Conservation (phyloP, 2,797 vertebrate genomes). For the Aeoliscus strigatus region DNA sequence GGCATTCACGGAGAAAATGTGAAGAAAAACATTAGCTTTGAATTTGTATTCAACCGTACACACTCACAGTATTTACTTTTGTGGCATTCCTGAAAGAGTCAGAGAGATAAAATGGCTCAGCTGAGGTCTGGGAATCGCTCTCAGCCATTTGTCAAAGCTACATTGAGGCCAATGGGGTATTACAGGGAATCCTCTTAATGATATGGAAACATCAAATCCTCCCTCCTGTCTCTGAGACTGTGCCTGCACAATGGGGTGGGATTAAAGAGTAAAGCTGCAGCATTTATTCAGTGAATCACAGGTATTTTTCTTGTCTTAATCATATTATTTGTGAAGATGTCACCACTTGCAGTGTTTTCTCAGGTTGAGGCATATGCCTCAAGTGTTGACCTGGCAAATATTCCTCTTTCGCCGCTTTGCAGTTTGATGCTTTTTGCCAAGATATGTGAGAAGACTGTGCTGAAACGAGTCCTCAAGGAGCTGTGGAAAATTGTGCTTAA, state of each 20-base stretch:
- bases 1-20: neutral
- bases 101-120: conserved; percentile 21
- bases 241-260: conserved; percentile 47
- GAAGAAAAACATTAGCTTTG: conserved; percentile 1
- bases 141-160: conserved; percentile 54
- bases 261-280: conserved; percentile 53
- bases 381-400: conserved; percentile 36
- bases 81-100: conserved; percentile 35
- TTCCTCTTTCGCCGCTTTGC: conserved; percentile 30
- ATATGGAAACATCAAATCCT: conserved; percentile 70
- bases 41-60: conserved; percentile 19
- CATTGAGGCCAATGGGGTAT: conserved; percentile 69
- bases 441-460: conserved; percentile 98
- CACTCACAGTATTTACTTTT: conserved; percentile 26
- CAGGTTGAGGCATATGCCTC: conserved; percentile 4
- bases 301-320: conserved; percentile 33
- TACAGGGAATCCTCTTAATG: conserved; percentile 71
- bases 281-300: conserved; percentile 41
- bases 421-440: conserved; percentile 95
- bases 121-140: conserved; percentile 45
- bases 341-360: conserved; percentile 8
- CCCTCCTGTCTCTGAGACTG: conserved; percentile 48
- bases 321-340: conserved; percentile 21
- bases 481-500: conserved; percentile 96
- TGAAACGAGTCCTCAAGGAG: conserved; percentile 95